Conservation (phyloP, 1,140 invertebrate species). For the Cydia pomonella region DNA sequence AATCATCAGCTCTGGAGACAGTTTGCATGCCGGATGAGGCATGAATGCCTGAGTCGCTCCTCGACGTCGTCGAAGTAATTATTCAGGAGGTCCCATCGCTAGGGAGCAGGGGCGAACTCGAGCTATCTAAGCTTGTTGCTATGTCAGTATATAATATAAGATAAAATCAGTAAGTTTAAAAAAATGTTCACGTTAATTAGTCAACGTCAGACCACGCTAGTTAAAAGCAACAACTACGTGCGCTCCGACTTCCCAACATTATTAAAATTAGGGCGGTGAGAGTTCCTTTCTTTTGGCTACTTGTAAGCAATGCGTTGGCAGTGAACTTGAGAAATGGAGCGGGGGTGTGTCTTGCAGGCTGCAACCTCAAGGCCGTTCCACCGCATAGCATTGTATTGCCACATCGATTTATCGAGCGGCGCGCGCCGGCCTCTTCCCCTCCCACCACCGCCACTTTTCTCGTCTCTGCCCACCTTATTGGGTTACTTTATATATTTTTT, state of each 20-base stretch:
- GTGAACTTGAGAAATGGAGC: conserved; percentile 70
- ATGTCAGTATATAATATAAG: neutral
- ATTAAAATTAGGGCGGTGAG: neutral
- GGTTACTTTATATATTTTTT: conserved; percentile 48
- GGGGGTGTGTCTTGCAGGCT: conserved; percentile 76
- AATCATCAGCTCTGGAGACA: conserved; percentile 31
- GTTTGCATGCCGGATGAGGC: conserved; percentile 24
- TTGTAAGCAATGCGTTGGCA: conserved; percentile 61
- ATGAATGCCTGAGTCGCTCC: conserved; percentile 20
- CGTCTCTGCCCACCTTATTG: conserved; percentile 41
- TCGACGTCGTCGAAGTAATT: conserved; percentile 20
- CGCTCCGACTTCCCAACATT: neutral
- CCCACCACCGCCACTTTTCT: conserved; percentile 49
- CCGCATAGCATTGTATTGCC: conserved; percentile 71
- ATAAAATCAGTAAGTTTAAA: neutral
- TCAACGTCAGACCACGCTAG: neutral
- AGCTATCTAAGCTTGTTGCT: conserved; percentile 7
- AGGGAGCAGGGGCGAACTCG: conserved; percentile 4
- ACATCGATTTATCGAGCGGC: conserved; percentile 79
- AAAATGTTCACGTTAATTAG: neutral
- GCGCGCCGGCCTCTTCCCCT: conserved; percentile 62
- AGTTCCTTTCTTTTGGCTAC: conserved; percentile 35
- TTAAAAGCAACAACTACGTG: neutral
- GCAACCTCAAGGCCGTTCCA: conserved; percentile 71
- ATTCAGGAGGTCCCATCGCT: conserved; percentile 25